Conservation (phyloP, 2,888 invertebrate genomes). For the Hecatera dysodea region DNA sequence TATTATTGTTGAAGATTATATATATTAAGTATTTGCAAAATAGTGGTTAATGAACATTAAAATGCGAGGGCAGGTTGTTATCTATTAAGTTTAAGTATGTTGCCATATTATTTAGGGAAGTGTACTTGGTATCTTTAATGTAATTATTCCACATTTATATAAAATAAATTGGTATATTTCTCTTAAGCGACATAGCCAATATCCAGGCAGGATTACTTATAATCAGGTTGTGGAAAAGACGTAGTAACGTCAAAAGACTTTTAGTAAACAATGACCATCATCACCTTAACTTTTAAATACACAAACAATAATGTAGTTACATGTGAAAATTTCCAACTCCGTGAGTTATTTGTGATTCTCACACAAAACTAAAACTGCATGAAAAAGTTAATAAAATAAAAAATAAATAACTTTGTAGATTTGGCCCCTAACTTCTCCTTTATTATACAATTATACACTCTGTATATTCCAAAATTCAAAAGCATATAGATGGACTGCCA, state of each 20-base stretch:
- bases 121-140: conserved; percentile 47
- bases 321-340: conserved; percentile 27
- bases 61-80: conserved; percentile 39
- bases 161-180: conserved; percentile 17
- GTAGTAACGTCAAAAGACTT: conserved; percentile 46
- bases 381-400: conserved; percentile 6
- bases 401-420: conserved; percentile 10
- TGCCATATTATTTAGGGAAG: conserved; percentile 56
- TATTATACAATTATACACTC: conserved; percentile 14
- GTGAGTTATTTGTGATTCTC: conserved; percentile 29
- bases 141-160: conserved; percentile 34
- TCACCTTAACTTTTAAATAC: conserved; percentile 17
- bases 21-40: conserved; percentile 53
- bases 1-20: conserved; percentile 59
- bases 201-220: conserved; percentile 26
- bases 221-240: conserved; percentile 56
- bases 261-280: conserved; percentile 50
- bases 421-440: neutral
- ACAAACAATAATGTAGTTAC: conserved; percentile 28
- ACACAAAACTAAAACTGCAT: conserved; percentile 8
- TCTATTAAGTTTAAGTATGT: conserved; percentile 48
- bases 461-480: conserved; percentile 17
- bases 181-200: conserved; percentile 22
- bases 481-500: conserved; percentile 13
- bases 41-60: conserved; percentile 45